Evolutionary conservation across 2,888 invertebrate genomes (phyloP), one percentile per base, ranked within the genome.

Genomic region (Abrostola tripartita): DNA sequence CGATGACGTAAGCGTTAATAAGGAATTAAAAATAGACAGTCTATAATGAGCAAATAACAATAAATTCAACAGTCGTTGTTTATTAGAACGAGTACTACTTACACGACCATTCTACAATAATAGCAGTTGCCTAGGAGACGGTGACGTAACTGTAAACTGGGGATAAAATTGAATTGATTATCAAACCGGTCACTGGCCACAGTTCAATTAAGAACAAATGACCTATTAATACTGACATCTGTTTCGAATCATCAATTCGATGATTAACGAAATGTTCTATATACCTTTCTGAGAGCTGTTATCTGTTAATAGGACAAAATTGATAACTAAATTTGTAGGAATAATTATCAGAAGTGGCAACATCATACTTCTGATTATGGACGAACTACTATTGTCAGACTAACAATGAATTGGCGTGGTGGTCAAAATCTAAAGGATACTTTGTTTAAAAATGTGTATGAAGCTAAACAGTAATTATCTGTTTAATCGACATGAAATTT

Each of bases 141-240:
- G 14, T 71, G 73, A 73, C 66, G 72, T 68, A 68, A 78, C 55
- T n/a, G 12, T 61, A 52, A 61, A 65, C 63, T 65, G 67, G 57
- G 63, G 65, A 79, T 73, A 76, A 73, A 76, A 69, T 67, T 67
- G 59, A 67, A 53, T 71, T 59, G 67, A 74, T 71, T 65, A 55
- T 60, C 68, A 62, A 68, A 71, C 65, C 66, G 62, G 65, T 65
- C 61, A 65, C 54, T 73, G 69, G 60, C 67, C 71, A 74, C 67
- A 71, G 68, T 73, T 74, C 68, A 79, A 81, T 76, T 81, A 76
- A 65, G 50, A 71, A 69, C 71, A 61, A 77, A 78, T 67, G 64
- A 64, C 65, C 67, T 67, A 76, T 73, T 72, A 68, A 69, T 76
- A 72, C 74, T 78, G 71, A 71, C 77, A 70, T 72, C 65, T 65